phyloP scores from a whole-genome alignment of 2,113 vertebrate genomes.

The Sisor rabdophorus region DNA sequence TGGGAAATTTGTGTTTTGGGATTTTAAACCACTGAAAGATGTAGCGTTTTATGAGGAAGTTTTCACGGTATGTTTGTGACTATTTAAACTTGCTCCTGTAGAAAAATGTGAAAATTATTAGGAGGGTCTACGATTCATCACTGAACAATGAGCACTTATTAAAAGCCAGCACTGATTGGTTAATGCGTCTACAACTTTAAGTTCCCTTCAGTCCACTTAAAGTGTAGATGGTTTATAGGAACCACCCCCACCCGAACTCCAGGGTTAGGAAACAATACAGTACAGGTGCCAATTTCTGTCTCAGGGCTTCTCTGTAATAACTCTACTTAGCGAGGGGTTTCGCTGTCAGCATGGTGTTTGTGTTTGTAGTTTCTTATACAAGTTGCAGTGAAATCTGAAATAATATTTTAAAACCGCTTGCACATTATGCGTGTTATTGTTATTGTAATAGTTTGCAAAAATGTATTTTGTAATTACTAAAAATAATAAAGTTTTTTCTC shows the following conservation, averaged over 20 bases:
- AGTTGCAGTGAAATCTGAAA: neutral
- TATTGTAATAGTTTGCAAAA: neutral
- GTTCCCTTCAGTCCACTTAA: neutral
- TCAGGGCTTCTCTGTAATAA: neutral
- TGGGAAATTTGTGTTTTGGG: neutral
- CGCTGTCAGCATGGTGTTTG: neutral
- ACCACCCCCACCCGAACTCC: no score
- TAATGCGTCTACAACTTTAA: neutral
- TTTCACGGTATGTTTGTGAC: neutral
- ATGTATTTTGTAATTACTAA: slow-evolving; percentile 28
- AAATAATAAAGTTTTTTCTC: slow-evolving; percentile 33
- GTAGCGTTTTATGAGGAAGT: neutral
- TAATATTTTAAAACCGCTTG: slow-evolving; percentile 2
- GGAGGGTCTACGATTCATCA: neutral
- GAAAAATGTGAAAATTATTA: neutral
- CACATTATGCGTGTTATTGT: slow-evolving; percentile 4
- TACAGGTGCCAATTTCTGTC: slow-evolving; percentile 1
- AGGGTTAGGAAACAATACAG: neutral
- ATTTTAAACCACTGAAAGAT: neutral
- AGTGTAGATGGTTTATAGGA: neutral
- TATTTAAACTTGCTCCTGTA: neutral
- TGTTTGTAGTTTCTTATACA: neutral
- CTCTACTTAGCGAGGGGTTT: neutral
- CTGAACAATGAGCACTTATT: slow-evolving; percentile 8
- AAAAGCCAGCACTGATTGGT: neutral